Base-by-base conservation (phyloP, 2,888 invertebrate genomes). In the Xanthia togata region DNA sequence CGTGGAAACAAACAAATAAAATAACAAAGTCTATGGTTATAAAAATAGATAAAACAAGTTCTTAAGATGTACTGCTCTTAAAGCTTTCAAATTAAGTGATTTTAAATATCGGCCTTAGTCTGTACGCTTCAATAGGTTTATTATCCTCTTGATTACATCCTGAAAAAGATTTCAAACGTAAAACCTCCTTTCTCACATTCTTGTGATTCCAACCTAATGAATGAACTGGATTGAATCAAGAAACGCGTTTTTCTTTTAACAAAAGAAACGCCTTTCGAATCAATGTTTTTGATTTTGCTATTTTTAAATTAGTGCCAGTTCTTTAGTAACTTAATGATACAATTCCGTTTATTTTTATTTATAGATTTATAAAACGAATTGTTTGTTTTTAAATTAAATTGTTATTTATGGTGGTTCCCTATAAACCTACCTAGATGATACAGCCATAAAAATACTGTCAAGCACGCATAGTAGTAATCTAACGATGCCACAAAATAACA, bases 151-250 rank as follows among this genome's bases (percentile, higher is more conserved):
- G 0, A 35, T 9, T 47, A 11, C 44, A 26, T 55, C 62, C n/a
- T 47, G 4, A 20, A 38, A 73, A 64, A 47, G 2, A 26, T n/a
- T 64, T 4, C 12, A 6, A 23, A 44, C 14, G 17, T 35, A 47
- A 60, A 57, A 76, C 47, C 41, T 1, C 20, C 14, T 77, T 44
- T 59, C 3, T 23, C 12, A 26, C 35, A 60, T 60, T 70, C 23
- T 35, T 26, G 14, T 14, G 23, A 60, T 59, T 35, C 23, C 35
- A 59, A 60, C 3, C 26, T 35, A 35, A 35, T 47, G 1, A 63
- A 55, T 35, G 41, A 55, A 55, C 26, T 62, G 53, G 38, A 31
- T 17, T 53, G 62, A 67, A 67, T 60, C n/a, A 65, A 67, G 12
- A 11, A 44, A 31, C 17, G 4, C 55, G 23, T 57, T 53, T 74